A percentile compares a stretch with the other conserved stretches of the same genome.
Evolutionary conservation across 2,113 vertebrate species (phyloP).

Genomic region (Hyperoodon ampullatus): DNA sequence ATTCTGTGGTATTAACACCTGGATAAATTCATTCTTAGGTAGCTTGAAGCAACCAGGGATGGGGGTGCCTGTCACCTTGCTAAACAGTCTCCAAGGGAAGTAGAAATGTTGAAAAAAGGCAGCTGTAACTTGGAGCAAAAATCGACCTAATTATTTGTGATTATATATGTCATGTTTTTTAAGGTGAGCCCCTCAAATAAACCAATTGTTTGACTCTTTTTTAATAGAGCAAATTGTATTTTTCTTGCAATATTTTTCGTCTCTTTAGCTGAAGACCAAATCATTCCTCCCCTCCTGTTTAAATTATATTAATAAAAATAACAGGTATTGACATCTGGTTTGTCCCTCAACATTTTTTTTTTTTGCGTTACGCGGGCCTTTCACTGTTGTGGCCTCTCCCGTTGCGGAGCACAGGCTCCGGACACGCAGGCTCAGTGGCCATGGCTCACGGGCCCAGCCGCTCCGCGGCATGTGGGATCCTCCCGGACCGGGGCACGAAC

Average conservation of each 20-base stretch:
- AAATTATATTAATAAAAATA: background rate
- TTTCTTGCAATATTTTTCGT: slow-evolving; percentile 70
- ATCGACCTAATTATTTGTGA: slow-evolving; percentile 88
- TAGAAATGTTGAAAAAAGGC: slow-evolving; percentile 82
- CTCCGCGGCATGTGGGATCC: too few relatives aligned
- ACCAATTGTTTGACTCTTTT: slow-evolving; percentile 39
- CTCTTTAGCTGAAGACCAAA: slow-evolving; percentile 42
- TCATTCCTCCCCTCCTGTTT: background rate
- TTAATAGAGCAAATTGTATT: background rate
- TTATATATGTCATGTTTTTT: slow-evolving; percentile 85
- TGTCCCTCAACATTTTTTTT: background rate
- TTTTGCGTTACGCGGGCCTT: too few relatives aligned
- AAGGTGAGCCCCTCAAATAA: slow-evolving; percentile 81
- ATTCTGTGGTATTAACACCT: slow-evolving; percentile 54
- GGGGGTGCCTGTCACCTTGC: slow-evolving; percentile 71
- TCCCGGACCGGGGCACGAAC: too few relatives aligned
- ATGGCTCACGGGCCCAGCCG: too few relatives aligned
- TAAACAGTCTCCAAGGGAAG: slow-evolving; percentile 71
- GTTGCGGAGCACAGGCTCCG: too few relatives aligned
- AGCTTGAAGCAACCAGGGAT: slow-evolving; percentile 38
- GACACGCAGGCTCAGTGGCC: too few relatives aligned
- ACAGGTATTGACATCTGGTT: background rate
- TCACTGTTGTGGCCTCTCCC: too few relatives aligned
- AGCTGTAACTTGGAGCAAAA: slow-evolving; percentile 83
- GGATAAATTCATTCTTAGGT: slow-evolving; percentile 57